Conservation (phyloP, 2,888 invertebrate genomes). For the Tenthredo livida region DNA sequence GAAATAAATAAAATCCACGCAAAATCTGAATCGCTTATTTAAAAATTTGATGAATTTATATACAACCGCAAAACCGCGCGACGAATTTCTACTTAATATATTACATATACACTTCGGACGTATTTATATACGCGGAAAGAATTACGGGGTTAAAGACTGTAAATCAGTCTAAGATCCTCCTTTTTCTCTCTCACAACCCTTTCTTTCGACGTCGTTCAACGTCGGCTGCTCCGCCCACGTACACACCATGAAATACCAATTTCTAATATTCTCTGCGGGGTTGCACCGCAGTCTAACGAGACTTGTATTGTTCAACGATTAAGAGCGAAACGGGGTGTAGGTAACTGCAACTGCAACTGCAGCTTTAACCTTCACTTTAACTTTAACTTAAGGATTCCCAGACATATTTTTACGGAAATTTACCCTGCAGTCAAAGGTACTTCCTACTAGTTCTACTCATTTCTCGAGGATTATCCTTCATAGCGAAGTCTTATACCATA, state of each 20-base stretch:
- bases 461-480: conserved; percentile 65
- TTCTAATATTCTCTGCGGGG: conserved; percentile 1
- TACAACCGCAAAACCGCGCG: background rate
- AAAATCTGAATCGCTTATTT: background rate
- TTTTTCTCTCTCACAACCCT: background rate
- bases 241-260: background rate
- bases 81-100: background rate
- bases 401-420: background rate
- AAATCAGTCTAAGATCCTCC: background rate
- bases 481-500: conserved; percentile 21
- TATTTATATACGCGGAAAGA: background rate
- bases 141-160: background rate
- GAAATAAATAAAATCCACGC: background rate
- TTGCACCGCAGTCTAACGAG: conserved; percentile 37
- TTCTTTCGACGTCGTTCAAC: background rate
- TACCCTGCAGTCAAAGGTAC: background rate
- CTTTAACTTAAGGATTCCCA: background rate
- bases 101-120: background rate
- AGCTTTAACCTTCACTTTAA: too few relatives aligned
- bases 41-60: background rate
- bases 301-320: conserved; percentile 12
- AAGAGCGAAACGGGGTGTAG: background rate
- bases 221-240: background rate
- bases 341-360: background rate
- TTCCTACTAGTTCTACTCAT: conserved; percentile 42